Conservation (phyloP, 2,113 vertebrate species). For the Propithecus coquereli region DNA sequence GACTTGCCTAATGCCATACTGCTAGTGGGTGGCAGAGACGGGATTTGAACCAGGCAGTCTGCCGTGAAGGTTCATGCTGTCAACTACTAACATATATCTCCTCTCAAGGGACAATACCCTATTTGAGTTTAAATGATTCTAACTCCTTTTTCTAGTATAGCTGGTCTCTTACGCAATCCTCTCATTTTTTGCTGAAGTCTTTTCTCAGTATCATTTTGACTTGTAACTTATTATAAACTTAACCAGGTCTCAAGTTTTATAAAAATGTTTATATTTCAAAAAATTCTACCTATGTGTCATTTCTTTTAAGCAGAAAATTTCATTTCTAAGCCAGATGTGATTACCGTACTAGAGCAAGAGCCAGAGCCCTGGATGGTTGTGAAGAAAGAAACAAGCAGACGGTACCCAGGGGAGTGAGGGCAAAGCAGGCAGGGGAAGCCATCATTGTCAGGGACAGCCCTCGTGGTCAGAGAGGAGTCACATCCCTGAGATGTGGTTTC, state of each 20-base stretch:
- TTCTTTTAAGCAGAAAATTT: background rate
- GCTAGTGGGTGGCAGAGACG: background rate
- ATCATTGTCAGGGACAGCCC: background rate
- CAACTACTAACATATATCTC: background rate
- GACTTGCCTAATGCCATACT: background rate
- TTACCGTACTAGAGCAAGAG: background rate
- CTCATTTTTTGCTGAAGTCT: background rate
- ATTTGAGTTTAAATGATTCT: background rate
- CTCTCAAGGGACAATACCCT: background rate
- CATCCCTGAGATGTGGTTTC: background rate
- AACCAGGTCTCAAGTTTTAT: background rate
- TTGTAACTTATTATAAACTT: background rate
- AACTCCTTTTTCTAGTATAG: background rate
- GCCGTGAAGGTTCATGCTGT: background rate
- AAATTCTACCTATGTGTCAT: background rate
- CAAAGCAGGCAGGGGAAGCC: background rate
- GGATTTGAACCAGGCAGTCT: background rate
- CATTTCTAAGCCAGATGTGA: constrained; percentile 4
- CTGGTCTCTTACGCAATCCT: background rate
- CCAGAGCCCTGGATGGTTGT: background rate
- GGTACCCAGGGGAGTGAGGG: background rate
- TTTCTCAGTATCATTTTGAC: background rate
- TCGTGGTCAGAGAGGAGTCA: background rate
- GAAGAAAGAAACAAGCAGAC: background rate
- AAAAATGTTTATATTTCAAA: background rate